Evolutionary conservation across 2,797 vertebrate species (phyloP).

Genomic region (Eulemur rubriventer): DNA sequence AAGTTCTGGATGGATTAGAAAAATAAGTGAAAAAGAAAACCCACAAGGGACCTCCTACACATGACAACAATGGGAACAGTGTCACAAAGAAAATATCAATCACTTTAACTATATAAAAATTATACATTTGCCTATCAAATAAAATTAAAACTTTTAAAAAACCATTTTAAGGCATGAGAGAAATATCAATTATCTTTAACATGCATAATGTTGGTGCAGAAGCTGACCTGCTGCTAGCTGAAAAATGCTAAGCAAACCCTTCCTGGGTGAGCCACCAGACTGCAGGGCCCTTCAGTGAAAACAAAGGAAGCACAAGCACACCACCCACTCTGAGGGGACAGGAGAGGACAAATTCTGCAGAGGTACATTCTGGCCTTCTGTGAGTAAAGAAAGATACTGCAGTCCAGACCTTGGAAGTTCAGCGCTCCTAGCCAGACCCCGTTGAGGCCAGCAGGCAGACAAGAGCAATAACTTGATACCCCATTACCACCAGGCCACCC

Average conservation of each 20-base stretch:
- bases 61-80: background rate
- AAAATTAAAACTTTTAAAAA: background rate
- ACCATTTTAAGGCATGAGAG: background rate
- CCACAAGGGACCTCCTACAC: background rate
- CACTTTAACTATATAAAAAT: background rate
- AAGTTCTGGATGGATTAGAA: background rate
- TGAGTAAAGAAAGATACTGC: fast-evolving
- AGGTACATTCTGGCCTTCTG: fast-evolving
- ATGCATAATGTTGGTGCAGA: background rate
- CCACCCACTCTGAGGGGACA: fast-evolving
- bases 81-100: background rate
- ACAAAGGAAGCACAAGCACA: background rate
- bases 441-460: background rate
- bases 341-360: background rate
- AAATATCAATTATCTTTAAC: background rate
- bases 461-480: fast-evolving
- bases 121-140: background rate
- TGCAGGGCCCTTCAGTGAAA: background rate
- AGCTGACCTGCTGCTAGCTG: background rate
- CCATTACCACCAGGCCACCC: fast-evolving
- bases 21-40: background rate
- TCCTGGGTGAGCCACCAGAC: background rate
- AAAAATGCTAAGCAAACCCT: background rate
- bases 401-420: background rate
- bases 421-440: background rate